Evolutionary conservation across 1,140 invertebrate species (phyloP).

Genomic region (Pissodes strobi): DNA sequence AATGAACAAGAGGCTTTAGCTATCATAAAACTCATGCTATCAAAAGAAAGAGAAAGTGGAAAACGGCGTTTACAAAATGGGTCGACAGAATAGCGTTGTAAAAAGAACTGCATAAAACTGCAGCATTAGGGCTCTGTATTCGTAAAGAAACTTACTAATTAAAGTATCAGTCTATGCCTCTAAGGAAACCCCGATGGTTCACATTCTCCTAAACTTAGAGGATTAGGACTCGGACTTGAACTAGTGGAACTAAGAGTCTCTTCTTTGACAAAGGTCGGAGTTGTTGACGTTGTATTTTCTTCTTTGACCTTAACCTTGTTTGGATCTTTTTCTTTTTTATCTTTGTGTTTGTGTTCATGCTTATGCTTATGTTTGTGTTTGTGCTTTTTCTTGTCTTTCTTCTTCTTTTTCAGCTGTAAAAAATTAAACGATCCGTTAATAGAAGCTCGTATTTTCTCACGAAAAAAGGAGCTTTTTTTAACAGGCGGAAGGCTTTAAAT

Average conservation of each 20-base stretch:
- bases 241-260: slow-evolving; percentile 68
- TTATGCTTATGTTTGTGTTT: slow-evolving; percentile 78
- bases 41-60: too few species aligned
- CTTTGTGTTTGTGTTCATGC: slow-evolving; percentile 67
- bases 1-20: too few species aligned
- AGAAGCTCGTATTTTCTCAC: too few species aligned
- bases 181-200: slow-evolving; percentile 11
- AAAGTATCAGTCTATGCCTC: neutral
- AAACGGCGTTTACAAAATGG: too few species aligned
- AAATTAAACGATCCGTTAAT: neutral
- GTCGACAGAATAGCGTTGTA: too few species aligned
- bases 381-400: slow-evolving; percentile 83
- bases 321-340: slow-evolving; percentile 59
- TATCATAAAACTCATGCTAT: too few species aligned
- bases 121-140: too few species aligned
- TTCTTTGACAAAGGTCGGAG: slow-evolving; percentile 44
- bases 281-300: slow-evolving; percentile 47
- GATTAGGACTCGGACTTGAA: slow-evolving; percentile 64
- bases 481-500: too few species aligned
- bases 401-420: slow-evolving; percentile 75
- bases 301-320: slow-evolving; percentile 58
- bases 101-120: too few species aligned
- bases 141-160: too few species aligned
- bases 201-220: slow-evolving; percentile 20
- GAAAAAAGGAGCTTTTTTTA: too few species aligned